A percentile compares a stretch with the other conserved stretches of the same genome.
Evolutionary conservation across 2,113 vertebrate species (phyloP).

Genomic region (Genyomyrus donnyi): DNA sequence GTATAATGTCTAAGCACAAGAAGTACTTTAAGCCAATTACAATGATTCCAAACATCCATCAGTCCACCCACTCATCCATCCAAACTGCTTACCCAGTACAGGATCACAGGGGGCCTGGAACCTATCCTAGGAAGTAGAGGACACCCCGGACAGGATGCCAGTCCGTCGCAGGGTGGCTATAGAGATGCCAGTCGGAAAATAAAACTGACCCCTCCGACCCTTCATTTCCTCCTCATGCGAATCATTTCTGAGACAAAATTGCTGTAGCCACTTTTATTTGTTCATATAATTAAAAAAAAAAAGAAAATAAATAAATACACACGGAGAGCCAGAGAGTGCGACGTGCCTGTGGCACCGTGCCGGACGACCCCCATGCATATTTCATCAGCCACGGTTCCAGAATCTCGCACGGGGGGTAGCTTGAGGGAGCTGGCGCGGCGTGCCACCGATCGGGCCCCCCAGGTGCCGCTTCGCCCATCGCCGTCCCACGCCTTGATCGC

Average conservation of each 20-base stretch:
- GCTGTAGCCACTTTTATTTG: background rate
- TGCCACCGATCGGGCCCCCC: background rate
- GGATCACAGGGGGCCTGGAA: slow-evolving; percentile 2
- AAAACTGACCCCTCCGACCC: background rate
- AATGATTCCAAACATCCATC: background rate
- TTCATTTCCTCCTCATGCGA: background rate
- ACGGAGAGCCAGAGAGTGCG: slow-evolving; percentile 38
- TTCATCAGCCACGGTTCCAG: slow-evolving; percentile 53
- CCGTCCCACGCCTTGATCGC: background rate
- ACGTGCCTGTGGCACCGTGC: slow-evolving; percentile 33
- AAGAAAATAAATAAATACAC: background rate
- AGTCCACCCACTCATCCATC: background rate
- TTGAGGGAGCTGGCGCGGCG: background rate
- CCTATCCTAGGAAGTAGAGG: background rate
- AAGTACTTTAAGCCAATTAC: background rate
- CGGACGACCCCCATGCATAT: slow-evolving; percentile 48
- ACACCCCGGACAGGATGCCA: slow-evolving; percentile 4
- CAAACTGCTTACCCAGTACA: background rate
- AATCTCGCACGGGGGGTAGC: background rate
- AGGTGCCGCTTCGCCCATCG: background rate
- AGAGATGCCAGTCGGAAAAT: background rate
- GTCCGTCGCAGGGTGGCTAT: background rate
- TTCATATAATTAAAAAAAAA: background rate
- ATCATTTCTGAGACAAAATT: background rate
- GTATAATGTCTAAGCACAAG: background rate